phyloP scores from a whole-genome alignment of 1,140 invertebrate species.

The Holcopasites calliopsidis region DNA sequence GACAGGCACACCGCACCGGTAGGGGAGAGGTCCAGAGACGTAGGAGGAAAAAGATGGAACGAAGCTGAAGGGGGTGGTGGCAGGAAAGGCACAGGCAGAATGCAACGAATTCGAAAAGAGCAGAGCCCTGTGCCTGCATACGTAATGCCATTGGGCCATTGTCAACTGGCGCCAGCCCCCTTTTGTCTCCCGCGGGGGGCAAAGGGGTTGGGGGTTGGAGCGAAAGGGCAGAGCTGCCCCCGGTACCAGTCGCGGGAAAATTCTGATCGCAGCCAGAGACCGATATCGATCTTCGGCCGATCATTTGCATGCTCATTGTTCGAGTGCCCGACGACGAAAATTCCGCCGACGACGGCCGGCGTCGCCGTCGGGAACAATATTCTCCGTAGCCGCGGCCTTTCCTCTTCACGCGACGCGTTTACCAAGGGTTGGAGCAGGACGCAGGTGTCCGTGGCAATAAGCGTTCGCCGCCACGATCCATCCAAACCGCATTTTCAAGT shows the following conservation, averaged over 20 bases:
- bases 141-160: slow-evolving; percentile 77
- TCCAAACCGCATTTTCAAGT: not conserved
- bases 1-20: not conserved
- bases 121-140: slow-evolving; percentile 76
- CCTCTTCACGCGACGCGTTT: slow-evolving; percentile 11
- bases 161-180: slow-evolving; percentile 71
- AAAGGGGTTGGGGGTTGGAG: not conserved
- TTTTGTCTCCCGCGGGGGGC: slow-evolving; percentile 71
- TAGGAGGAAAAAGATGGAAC: slow-evolving; percentile 43
- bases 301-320: slow-evolving; percentile 81
- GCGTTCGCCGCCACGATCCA: slow-evolving; percentile 4
- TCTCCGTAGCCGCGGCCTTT: slow-evolving; percentile 38
- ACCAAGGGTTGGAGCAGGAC: not conserved
- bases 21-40: slow-evolving; percentile 5
- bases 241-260: slow-evolving; percentile 71
- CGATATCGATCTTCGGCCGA: slow-evolving; percentile 79
- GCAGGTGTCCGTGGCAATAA: slow-evolving; percentile 46
- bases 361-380: slow-evolving; percentile 56
- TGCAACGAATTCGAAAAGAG: slow-evolving; percentile 78
- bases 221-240: slow-evolving; percentile 50
- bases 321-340: slow-evolving; percentile 73
- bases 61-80: slow-evolving; percentile 44
- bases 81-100: slow-evolving; percentile 70
- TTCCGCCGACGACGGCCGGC: slow-evolving; percentile 64
- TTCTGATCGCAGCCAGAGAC: slow-evolving; percentile 75